Evolutionary conservation across 2,797 vertebrate genomes (phyloP).

Genomic region (Coregonus suidteri): DNA sequence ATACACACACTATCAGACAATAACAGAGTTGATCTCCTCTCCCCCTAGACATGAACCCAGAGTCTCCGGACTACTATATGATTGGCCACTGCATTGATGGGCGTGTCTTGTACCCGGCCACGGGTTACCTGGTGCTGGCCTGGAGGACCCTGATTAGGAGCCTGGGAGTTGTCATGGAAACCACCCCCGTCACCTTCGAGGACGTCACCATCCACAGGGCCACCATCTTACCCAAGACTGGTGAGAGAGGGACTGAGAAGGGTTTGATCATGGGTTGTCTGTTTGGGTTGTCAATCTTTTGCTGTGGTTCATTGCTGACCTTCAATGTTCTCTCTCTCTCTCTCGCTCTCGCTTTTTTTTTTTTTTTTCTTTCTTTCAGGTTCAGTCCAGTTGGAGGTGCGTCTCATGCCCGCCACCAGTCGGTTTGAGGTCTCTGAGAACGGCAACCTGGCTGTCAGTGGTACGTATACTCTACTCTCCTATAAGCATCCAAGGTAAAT

Average conservation of each 20-base stretch:
- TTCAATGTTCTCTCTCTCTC: too few relatives aligned
- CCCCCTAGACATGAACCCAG: conserved; percentile 81
- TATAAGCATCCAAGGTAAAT: neutral
- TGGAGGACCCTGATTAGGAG: conserved; percentile 86
- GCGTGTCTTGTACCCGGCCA: conserved; percentile 89
- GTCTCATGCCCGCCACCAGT: conserved; percentile 87
- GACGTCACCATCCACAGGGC: conserved; percentile 91
- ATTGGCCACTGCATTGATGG: conserved; percentile 91
- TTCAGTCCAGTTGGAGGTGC: conserved; percentile 84
- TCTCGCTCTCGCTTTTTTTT: too few relatives aligned
- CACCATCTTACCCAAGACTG: conserved; percentile 89
- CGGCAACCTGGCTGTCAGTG: conserved; percentile 88
- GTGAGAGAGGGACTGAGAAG: conserved; percentile 64
- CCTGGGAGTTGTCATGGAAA: conserved; percentile 76
- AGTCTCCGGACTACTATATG: conserved; percentile 89
- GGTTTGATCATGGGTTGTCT: neutral
- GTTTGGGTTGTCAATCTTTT: neutral
- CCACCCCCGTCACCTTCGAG: conserved; percentile 84
- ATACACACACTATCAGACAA: neutral
- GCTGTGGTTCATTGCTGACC: too few relatives aligned
- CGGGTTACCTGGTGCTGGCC: conserved; percentile 89
- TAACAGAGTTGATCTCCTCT: neutral
- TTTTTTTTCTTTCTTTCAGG: conserved; percentile 65
- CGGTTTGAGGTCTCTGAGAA: conserved; percentile 92
- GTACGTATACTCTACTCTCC: conserved; percentile 72